These are phyloP conservation scores for Callinectes sapidus DNA, from an alignment of 2,888 invertebrate genomes.

Conservation along the genomic window DNA sequence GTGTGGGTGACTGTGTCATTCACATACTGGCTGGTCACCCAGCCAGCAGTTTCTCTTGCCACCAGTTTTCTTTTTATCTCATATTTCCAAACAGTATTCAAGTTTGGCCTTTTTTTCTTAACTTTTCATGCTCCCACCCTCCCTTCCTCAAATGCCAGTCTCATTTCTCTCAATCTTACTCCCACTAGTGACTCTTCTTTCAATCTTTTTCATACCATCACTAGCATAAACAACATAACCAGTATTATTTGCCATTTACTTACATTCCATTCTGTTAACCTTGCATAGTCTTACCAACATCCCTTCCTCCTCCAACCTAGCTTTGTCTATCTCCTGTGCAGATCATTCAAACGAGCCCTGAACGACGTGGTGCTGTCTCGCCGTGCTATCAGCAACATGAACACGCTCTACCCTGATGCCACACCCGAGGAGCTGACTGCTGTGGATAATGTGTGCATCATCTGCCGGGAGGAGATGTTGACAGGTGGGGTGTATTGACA, in stretches of 20 bases:
- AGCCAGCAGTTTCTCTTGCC: too few species aligned
- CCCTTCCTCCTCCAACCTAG: not conserved
- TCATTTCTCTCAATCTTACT: not conserved
- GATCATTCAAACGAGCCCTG: conserved; percentile 97
- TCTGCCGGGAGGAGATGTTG: conserved; percentile 83
- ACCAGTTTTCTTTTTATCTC: too few species aligned
- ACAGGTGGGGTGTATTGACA: conserved; percentile 15
- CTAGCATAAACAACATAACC: too few species aligned
- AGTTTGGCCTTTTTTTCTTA: too few species aligned
- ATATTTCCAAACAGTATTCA: too few species aligned
- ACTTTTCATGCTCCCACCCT: too few species aligned
- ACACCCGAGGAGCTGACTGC: conserved; percentile 92
- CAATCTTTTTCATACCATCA: too few species aligned
- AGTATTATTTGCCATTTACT: not conserved
- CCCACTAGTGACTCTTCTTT: not conserved
- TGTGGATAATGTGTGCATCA: conserved; percentile 98
- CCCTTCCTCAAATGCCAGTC: too few species aligned
- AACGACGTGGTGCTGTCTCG: conserved; percentile 97
- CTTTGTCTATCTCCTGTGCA: conserved; percentile 74
- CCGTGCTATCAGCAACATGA: conserved; percentile 98
- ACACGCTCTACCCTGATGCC: conserved; percentile 97
- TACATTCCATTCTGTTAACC: not conserved
- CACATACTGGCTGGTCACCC: too few species aligned
- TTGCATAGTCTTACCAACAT: conserved; percentile 4
- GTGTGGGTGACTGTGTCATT: too few species aligned